A percentile compares a stretch with the other conserved stretches of the same genome.
These are phyloP conservation scores for Orestias chungarensis DNA, from an alignment of 2,797 vertebrate genomes.

Conservation along the genomic window DNA sequence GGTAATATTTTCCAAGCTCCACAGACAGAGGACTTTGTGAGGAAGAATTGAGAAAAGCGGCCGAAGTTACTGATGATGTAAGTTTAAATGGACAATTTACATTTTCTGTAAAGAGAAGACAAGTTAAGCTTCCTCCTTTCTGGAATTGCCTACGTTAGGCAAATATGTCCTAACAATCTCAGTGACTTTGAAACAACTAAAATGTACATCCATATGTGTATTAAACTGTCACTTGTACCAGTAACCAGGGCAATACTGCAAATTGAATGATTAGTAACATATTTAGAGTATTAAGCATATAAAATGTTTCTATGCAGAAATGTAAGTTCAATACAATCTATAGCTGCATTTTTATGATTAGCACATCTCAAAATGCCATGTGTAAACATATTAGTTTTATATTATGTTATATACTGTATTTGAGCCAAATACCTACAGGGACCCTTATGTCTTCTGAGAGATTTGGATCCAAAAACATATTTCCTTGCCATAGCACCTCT, in stretches of 20 bases:
- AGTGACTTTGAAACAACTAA: background rate
- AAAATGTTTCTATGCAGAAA: background rate
- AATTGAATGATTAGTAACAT: background rate
- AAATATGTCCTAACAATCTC: background rate
- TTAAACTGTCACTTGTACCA: background rate
- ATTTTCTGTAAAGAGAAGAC: no score
- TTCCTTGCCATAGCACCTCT: constrained; percentile 22
- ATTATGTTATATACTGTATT: constrained; percentile 9
- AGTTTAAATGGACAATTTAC: no score
- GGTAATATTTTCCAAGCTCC: constrained; percentile 88
- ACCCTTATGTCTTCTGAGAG: constrained; percentile 10
- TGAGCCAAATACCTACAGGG: constrained; percentile 17
- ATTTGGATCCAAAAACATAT: constrained; percentile 10
- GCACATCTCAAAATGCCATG: constrained; percentile 19
- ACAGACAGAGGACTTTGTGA: constrained; percentile 82
- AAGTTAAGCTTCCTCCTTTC: background rate
- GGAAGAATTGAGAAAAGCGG: constrained; percentile 2
- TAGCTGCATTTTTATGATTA: constrained; percentile 35
- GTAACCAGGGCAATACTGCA: background rate
- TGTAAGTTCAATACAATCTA: constrained; percentile 7
- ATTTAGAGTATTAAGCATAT: background rate
- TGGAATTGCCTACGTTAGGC: no score
- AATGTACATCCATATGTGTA: background rate
- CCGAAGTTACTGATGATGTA: background rate
- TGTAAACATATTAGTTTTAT: constrained; percentile 4